These are phyloP conservation scores for Goniozus legneri DNA, from an alignment of 1,140 invertebrate species.

Conservation along the genomic window DNA sequence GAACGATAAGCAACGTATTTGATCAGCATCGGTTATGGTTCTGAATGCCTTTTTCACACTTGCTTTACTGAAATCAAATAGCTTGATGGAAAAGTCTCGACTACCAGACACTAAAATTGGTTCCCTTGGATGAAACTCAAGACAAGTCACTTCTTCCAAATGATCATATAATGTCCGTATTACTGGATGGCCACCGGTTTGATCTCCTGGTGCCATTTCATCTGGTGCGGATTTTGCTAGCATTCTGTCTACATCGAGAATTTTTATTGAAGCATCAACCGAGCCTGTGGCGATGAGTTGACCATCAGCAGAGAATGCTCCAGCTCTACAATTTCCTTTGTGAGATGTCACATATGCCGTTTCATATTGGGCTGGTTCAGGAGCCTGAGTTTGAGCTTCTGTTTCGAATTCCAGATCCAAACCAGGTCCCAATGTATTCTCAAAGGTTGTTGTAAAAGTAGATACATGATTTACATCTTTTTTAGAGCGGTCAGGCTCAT, in stretches of 20 bases:
- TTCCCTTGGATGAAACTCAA: slow-evolving; percentile 95
- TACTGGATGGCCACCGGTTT: slow-evolving; percentile 93
- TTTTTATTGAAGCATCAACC: slow-evolving; percentile 98
- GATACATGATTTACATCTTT: slow-evolving; percentile 57
- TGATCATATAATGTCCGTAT: slow-evolving; percentile 99
- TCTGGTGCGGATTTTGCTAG: slow-evolving; percentile 89
- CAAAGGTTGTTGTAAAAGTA: slow-evolving; percentile 59
- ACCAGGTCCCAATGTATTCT: slow-evolving; percentile 76
- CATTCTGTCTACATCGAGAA: slow-evolving; percentile 97
- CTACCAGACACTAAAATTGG: slow-evolving; percentile 93
- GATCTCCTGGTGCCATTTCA: slow-evolving; percentile 72
- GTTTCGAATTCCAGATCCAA: slow-evolving; percentile 96
- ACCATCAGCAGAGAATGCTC: slow-evolving; percentile 92
- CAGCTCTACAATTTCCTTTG: slow-evolving; percentile 92
- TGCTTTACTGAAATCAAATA: slow-evolving; percentile 97
- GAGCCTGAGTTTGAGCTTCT: slow-evolving; percentile 82
- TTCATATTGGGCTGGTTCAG: slow-evolving; percentile 93
- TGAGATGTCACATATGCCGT: slow-evolving; percentile 99
- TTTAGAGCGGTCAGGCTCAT: slow-evolving; percentile 70
- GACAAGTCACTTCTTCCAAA: slow-evolving; percentile 92
- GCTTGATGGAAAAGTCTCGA: slow-evolving; percentile 88
- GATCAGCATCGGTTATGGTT: slow-evolving; percentile 89
- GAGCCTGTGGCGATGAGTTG: slow-evolving; percentile 97
- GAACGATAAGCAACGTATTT: slow-evolving; percentile 84
- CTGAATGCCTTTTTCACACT: slow-evolving; percentile 97